These are phyloP conservation scores for Gyrodactylus bullatarudis DNA, from an alignment of 1,140 invertebrate genomes.

Conservation along the genomic window DNA sequence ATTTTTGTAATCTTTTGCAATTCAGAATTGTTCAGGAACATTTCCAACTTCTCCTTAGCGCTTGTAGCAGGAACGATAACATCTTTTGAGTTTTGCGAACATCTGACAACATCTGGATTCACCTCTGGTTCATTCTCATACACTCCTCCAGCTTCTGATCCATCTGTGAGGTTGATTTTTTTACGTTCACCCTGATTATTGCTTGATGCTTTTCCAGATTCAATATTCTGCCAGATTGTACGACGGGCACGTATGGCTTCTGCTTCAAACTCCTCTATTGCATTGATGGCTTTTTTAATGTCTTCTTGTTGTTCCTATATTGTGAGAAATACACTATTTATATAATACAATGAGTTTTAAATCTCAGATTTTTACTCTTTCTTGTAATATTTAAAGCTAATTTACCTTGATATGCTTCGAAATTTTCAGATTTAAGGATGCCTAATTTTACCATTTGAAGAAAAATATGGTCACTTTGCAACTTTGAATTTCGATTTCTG, in stretches of 20 bases:
- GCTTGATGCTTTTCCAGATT: not conserved
- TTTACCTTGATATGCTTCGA: no score
- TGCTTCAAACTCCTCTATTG: not conserved
- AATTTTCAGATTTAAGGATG: no score
- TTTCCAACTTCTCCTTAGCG: not conserved
- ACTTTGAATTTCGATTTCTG: no score
- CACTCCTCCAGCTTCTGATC: not conserved
- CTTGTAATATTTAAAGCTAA: no score
- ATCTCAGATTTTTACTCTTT: no score
- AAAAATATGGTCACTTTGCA: no score
- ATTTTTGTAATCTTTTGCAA: not conserved
- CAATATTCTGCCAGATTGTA: not conserved
- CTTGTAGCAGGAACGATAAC: not conserved
- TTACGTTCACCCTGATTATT: not conserved
- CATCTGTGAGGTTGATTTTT: not conserved
- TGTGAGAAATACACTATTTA: no score
- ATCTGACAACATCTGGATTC: not conserved
- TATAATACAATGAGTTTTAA: no score
- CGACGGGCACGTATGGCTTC: not conserved
- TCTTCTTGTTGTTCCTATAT: not conserved
- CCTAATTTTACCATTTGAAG: no score
- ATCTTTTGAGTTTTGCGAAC: not conserved
- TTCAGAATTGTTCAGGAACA: not conserved
- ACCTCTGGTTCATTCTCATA: not conserved
- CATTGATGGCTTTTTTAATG: not conserved